Conservation (phyloP, 2,888 invertebrate species). For the Limnephilus rhombicus region DNA sequence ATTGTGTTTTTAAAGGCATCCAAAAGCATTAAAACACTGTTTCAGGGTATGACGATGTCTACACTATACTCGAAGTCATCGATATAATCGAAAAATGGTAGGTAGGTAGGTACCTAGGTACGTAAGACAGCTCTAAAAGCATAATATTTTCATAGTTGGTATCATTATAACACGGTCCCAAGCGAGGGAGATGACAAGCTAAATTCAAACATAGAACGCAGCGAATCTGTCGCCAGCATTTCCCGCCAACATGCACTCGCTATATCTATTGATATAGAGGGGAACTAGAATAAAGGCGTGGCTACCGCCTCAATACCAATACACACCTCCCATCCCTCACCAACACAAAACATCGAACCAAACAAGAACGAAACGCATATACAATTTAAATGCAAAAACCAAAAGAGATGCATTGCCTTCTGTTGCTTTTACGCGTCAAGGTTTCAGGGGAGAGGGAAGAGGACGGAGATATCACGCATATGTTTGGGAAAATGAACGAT, state of each 20-base stretch:
- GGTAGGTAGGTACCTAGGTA: too few species aligned
- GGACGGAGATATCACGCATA: conserved; percentile 30
- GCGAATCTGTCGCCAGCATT: conserved; percentile 61
- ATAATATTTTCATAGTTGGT: not conserved
- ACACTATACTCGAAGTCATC: too few species aligned
- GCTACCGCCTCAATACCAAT: not conserved
- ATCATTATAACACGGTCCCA: not conserved
- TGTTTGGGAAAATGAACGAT: not conserved
- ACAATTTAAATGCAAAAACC: conserved; percentile 1
- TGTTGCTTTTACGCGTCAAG: not conserved
- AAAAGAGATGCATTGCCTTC: conserved; percentile 38
- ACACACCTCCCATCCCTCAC: not conserved
- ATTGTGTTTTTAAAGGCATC: too few species aligned
- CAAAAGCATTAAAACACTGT: not conserved
- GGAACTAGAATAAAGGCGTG: conserved; percentile 14
- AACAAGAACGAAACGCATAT: not conserved
- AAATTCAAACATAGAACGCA: conserved; percentile 53
- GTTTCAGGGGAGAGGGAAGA: not conserved
- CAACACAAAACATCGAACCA: not conserved
- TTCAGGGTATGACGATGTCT: too few species aligned
- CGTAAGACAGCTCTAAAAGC: too few species aligned
- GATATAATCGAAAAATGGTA: too few species aligned
- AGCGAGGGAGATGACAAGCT: conserved; percentile 56
- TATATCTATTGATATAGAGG: conserved; percentile 14
- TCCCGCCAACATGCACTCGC: conserved; percentile 57